A percentile compares a stretch with the other conserved stretches of the same genome.
Evolutionary conservation across 64 coral and sea anemone species (phyloP).

Genomic region (Montipora sp.): DNA sequence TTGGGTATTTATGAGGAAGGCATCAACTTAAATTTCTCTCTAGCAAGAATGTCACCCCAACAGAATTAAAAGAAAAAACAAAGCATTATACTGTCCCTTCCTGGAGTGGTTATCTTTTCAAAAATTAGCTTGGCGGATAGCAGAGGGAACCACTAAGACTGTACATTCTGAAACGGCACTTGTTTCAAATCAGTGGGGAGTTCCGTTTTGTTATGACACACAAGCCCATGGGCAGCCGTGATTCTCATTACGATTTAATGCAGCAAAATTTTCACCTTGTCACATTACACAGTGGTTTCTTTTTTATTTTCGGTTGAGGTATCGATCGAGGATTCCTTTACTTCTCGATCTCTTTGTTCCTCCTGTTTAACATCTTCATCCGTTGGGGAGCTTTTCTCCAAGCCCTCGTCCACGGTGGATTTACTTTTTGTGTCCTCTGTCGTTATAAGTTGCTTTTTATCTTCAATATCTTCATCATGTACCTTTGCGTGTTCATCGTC

Average conservation of each 20-base stretch:
- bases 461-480: not conserved
- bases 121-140: too few species aligned
- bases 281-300: slow-evolving; percentile 22
- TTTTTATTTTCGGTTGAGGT: not conserved
- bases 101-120: too few species aligned
- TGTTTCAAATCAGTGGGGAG: too few species aligned
- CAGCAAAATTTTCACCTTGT: not conserved
- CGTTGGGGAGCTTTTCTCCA: not conserved
- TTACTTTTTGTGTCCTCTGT: not conserved
- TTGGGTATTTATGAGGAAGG: too few species aligned
- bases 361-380: not conserved
- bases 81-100: too few species aligned
- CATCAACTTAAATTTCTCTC: not conserved
- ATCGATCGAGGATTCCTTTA: not conserved
- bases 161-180: not conserved
- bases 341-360: not conserved
- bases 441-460: not conserved
- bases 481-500: not conserved
- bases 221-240: not conserved
- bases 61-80: too few species aligned
- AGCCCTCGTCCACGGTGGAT: not conserved
- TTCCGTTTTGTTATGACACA: too few species aligned
- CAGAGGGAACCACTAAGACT: not conserved
- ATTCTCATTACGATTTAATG: not conserved
- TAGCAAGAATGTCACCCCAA: not conserved